Evolutionary conservation across 92 coral and sea anemone genomes (phyloP).

Genomic region (Umimayanthus kanabou): DNA sequence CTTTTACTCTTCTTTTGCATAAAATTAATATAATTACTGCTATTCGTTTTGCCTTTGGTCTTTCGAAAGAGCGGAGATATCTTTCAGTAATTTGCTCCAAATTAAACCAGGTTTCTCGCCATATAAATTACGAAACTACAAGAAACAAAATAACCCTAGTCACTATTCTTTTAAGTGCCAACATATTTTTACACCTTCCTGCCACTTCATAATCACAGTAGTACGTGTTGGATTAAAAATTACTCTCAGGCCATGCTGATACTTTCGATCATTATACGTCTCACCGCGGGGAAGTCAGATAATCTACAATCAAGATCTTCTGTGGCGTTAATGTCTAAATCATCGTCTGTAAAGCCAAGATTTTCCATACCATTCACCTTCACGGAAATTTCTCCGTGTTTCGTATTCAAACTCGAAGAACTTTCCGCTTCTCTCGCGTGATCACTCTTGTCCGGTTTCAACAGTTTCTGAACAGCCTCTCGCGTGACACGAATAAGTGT

Average conservation of each 20-base stretch:
- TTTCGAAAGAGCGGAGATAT: no score
- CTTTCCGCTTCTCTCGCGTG: neutral
- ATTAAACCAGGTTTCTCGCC: no score
- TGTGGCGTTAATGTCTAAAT: constrained; percentile 22
- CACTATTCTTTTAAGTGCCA: no score
- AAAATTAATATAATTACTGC: no score
- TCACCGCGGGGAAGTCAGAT: constrained; percentile 11
- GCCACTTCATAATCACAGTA: no score
- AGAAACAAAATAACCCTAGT: no score
- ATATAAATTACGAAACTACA: no score
- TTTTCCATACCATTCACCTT: constrained; percentile 38
- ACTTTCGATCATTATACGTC: constrained; percentile 12
- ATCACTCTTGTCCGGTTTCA: neutral
- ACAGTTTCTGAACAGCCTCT: constrained; percentile 20
- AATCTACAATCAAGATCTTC: neutral
- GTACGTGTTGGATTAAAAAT: no score
- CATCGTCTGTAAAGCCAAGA: constrained; percentile 74
- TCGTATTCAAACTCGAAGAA: neutral
- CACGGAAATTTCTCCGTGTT: neutral
- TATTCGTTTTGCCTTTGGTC: no score
- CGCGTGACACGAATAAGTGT: constrained; percentile 31
- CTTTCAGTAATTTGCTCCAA: no score
- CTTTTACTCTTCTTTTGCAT: no score
- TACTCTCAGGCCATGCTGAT: neutral
- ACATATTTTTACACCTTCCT: no score